These are phyloP conservation scores for Petrocephalus zakoni DNA, from an alignment of 2,113 vertebrate species.

Conservation along the genomic window DNA sequence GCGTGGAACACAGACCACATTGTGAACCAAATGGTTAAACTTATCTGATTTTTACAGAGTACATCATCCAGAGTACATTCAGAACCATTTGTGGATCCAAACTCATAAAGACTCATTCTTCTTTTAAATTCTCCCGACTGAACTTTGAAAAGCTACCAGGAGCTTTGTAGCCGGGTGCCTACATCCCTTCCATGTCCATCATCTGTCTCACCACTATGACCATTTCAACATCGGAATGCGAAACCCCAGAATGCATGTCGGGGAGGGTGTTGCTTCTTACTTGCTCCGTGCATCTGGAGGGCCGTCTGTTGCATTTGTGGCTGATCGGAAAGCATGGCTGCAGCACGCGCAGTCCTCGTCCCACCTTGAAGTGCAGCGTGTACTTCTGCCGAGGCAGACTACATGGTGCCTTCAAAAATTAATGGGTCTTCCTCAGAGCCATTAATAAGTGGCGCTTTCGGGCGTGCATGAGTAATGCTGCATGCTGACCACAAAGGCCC, in stretches of 20 bases:
- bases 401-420: constrained; percentile 54
- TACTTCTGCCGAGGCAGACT: constrained; percentile 53
- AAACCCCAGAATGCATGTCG: neutral
- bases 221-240: neutral
- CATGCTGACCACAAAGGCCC: neutral
- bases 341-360: constrained; percentile 51
- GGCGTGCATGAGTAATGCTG: constrained; percentile 20
- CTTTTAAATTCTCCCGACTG: constrained; percentile 20
- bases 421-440: constrained; percentile 44
- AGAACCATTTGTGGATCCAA: neutral
- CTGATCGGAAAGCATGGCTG: neutral
- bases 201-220: neutral
- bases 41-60: neutral
- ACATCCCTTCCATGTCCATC: constrained; percentile 25
- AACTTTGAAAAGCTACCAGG: constrained; percentile 25
- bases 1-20: neutral
- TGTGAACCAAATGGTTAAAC: neutral
- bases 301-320: neutral
- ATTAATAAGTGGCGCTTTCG: constrained; percentile 47
- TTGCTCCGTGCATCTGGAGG: constrained; percentile 32
- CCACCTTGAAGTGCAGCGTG: constrained; percentile 48
- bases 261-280: neutral
- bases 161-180: constrained; percentile 27
- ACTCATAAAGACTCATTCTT: neutral
- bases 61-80: neutral